Conservation (phyloP, 2,797 vertebrate genomes). For the Pempheris klunzingeri region DNA sequence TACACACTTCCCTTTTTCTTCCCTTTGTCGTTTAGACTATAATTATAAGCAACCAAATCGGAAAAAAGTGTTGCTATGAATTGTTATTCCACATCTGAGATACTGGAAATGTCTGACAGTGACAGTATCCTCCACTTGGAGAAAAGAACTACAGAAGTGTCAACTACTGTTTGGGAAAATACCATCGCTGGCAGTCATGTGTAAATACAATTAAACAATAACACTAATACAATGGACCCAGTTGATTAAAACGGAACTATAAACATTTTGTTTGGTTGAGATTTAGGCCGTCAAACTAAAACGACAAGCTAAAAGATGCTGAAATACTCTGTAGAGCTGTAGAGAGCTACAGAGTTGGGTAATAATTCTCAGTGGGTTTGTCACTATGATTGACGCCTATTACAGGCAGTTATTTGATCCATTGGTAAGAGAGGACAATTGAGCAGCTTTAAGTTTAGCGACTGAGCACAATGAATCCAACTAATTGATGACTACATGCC, state of each 20-base stretch:
- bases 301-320: no score
- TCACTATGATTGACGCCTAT: background rate
- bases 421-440: background rate
- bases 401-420: background rate
- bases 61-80: no score
- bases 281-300: background rate
- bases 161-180: no score
- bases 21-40: no score
- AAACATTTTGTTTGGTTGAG: background rate
- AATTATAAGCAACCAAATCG: background rate
- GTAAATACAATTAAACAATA: background rate
- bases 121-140: background rate
- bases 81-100: background rate
- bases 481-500: background rate
- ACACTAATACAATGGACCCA: background rate
- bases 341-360: background rate
- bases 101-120: background rate
- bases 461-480: background rate
- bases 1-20: accelerated
- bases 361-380: background rate
- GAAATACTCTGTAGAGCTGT: background rate
- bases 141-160: background rate
- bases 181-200: background rate
- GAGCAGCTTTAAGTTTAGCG: background rate
- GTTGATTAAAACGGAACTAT: background rate